Base-by-base conservation (phyloP, 2,888 invertebrate genomes). In the Toxonevra muliebris region DNA sequence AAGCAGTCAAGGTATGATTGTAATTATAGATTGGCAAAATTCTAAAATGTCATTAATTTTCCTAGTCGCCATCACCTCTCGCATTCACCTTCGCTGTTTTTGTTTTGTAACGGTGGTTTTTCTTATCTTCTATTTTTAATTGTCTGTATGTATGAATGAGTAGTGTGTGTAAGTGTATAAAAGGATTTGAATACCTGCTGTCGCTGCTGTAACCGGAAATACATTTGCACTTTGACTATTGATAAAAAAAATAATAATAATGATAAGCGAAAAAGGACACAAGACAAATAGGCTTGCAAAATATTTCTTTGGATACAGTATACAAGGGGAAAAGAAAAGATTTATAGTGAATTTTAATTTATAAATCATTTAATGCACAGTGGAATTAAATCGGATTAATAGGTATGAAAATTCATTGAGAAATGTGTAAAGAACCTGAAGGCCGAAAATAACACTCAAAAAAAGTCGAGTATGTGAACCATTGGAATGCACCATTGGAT, bases 1-100 rank as follows among this genome's bases (percentile, higher is more conserved):
- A 17, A 55, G 54, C 66, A 54, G 61, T 61, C 66, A 69, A 73
- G 73, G 71, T 73, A 74, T 74, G 77, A 77, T 80, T 73, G 77
- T 79, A 81, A 81, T 81, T 81, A 80, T 75, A 80, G 81, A 81
- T 81, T 81, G 77, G 75, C 73, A 68, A 69, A 77, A 76, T 77
- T 76, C 76, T 76, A 79, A 76, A 77, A 76, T 80, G 76, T 77
- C 80, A 81, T 80, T 81, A 79, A 79, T 80, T 79, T 76, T 77
- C 30, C 65, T 72, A 72, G 71, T 70, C 72, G 69, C 65, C 65
- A 68, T 48, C 9, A 58, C 54, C 55, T 30, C 10, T 19, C 20
- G 43, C 59, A 11, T 50, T 50, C 67, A 30, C 59, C n/a, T 50
- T 50, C 67, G 42, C 17, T 57, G 48, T 61, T 62, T 19, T 58